Conservation (phyloP, 2,797 vertebrate genomes). For the Acanthis flammea region DNA sequence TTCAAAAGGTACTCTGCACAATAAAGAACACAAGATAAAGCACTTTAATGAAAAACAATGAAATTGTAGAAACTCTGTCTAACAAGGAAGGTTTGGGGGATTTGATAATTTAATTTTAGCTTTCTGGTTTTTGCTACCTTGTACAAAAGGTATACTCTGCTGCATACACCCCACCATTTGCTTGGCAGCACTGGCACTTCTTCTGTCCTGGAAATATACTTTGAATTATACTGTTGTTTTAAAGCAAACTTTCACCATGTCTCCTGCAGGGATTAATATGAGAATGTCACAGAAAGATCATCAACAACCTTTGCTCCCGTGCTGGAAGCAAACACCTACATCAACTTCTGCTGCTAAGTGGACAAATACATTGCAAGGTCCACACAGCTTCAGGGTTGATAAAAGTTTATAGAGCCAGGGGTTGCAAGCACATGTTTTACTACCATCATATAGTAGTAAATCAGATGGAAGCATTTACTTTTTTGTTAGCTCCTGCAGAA, state of each 20-base stretch:
- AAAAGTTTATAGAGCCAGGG: not conserved
- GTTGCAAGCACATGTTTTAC: not conserved
- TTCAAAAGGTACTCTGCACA: not conserved
- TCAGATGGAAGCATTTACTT: not conserved
- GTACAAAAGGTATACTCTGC: not conserved
- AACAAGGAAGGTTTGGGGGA: not conserved
- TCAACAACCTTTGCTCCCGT: not conserved
- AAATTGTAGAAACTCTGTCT: not conserved
- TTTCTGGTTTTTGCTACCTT: not conserved
- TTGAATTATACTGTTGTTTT: not conserved
- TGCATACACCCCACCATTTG: not conserved
- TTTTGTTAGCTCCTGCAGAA: not conserved
- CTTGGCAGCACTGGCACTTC: rapidly evolving
- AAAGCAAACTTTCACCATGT: not conserved
- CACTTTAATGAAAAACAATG: not conserved
- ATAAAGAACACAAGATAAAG: not conserved
- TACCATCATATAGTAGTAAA: not conserved
- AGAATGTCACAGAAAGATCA: not conserved
- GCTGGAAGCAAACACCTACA: not conserved
- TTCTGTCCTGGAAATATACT: not conserved
- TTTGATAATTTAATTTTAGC: not conserved
- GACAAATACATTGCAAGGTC: not conserved
- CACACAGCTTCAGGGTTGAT: not conserved
- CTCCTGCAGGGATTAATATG: not conserved
- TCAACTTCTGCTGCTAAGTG: not conserved